phyloP scores from a whole-genome alignment of 2,888 invertebrate genomes.

The Drosophila robusta region DNA sequence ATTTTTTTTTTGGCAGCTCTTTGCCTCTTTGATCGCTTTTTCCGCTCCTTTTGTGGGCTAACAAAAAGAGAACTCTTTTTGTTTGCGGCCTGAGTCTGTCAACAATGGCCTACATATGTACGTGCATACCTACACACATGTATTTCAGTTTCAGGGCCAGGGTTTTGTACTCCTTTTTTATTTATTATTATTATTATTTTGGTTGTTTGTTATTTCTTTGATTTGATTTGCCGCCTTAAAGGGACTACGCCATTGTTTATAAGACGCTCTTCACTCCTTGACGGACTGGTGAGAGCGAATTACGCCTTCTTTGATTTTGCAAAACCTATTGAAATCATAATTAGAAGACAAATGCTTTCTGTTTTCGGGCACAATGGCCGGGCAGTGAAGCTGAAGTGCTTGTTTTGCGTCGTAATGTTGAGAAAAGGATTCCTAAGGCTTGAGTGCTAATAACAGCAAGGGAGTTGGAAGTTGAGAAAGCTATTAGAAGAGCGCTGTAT shows the following conservation, averaged over 20 bases:
- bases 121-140: slow-evolving; percentile 9
- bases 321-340: slow-evolving; percentile 66
- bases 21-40: slow-evolving; percentile 74
- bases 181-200: slow-evolving; percentile 59
- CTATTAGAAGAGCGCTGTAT: slow-evolving; percentile 9
- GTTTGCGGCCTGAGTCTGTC: slow-evolving; percentile 68
- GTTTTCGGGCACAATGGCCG: slow-evolving; percentile 42
- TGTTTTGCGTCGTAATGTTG: slow-evolving; percentile 42
- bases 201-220: slow-evolving; percentile 77
- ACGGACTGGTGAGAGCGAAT: slow-evolving; percentile 78
- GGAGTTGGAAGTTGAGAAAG: slow-evolving; percentile 26
- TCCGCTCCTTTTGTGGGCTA: slow-evolving; percentile 71
- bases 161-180: slow-evolving; percentile 35
- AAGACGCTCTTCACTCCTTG: slow-evolving; percentile 29
- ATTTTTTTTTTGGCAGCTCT: slow-evolving; percentile 54
- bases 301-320: slow-evolving; percentile 83
- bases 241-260: slow-evolving; percentile 45
- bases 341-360: slow-evolving; percentile 73
- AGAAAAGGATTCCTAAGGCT: slow-evolving; percentile 38
- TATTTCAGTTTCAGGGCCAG: slow-evolving; percentile 27
- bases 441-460: slow-evolving; percentile 53
- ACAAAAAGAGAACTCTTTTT: slow-evolving; percentile 57
- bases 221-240: slow-evolving; percentile 78
- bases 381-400: slow-evolving; percentile 50
- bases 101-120: slow-evolving; percentile 58